Conservation (phyloP, 2,888 invertebrate species). For the Leucophenga maculata region DNA sequence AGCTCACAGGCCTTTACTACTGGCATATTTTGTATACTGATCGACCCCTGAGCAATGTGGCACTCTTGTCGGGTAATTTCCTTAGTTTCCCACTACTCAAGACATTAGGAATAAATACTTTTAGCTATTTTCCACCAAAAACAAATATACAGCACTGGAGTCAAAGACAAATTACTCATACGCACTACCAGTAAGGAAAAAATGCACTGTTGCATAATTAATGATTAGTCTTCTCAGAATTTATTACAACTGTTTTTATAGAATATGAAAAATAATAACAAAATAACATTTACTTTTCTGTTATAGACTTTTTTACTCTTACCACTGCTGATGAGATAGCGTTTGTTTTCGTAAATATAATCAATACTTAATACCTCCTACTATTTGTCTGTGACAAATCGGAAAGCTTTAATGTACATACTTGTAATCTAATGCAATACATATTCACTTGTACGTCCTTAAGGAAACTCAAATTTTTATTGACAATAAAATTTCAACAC, state of each 20-base stretch:
- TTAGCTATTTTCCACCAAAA: not conserved
- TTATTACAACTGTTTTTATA: constrained; percentile 68
- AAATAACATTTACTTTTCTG: not conserved
- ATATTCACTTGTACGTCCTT: too few species aligned
- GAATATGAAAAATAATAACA: constrained; percentile 64
- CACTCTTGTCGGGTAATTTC: constrained; percentile 26
- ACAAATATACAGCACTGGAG: constrained; percentile 41
- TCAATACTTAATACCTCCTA: too few species aligned
- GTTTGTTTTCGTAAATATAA: too few species aligned
- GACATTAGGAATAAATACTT: constrained; percentile 64
- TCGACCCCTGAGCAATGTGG: constrained; percentile 41
- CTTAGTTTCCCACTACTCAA: constrained; percentile 46
- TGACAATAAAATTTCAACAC: too few species aligned
- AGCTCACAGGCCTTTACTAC: constrained; percentile 42
- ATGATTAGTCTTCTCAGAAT: constrained; percentile 69
- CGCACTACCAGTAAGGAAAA: constrained; percentile 54
- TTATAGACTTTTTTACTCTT: not conserved
- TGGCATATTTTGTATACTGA: too few species aligned
- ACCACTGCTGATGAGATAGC: too few species aligned
- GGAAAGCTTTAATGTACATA: too few species aligned
- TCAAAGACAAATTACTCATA: constrained; percentile 63
- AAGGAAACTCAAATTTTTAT: too few species aligned
- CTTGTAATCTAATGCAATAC: too few species aligned
- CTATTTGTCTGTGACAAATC: too few species aligned
- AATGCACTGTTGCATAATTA: constrained; percentile 65